Base-by-base conservation (phyloP, 2,797 vertebrate genomes). In the Orestias chungarensis region DNA sequence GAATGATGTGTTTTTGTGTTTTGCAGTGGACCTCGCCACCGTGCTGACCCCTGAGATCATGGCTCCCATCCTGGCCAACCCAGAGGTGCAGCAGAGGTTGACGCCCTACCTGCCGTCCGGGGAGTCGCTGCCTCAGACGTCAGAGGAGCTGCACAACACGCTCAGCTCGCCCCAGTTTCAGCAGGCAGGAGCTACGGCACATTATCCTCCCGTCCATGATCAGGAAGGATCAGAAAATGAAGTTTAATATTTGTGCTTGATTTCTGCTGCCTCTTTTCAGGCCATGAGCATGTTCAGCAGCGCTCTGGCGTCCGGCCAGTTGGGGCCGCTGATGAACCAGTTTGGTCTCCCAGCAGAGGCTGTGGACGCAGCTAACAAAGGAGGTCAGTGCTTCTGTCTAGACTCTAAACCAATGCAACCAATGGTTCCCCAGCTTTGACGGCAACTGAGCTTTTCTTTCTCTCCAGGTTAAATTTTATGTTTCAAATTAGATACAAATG, bases 231-330 rank as follows among this genome's bases (percentile, higher is more conserved):
- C 25, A 14, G 46, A 20, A 49, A 7, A 2, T 23, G 9, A 23
- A 49, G 23, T 15, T 23, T 18, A 4, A 38, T 52, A 12, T 47
- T 20, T 23, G 31, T 67, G n/a, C 3, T 29, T 29, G 2, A 25
- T 6, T 29, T 57, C 46, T 33, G n/a, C 35, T 74, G 54, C 75
- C 11, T 69, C 50, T 71, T 65, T 77, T 33, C 89, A 99, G 98
- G 97, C 97, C 10, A 93, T 99, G 94, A 97, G 97, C 85, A 97
- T 98, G 98, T 99, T 99, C 94, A 98, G 97, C 75, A 97, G 96
- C 29, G 97, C 98, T 49, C 92, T 99, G 90, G 97, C 96, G 11
- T 99, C 97, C 0, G 97, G 98, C 70, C 98, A 99, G 93, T 92
- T 99, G 11, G 98, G 98, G 0, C 97, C 98, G 0, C 93, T 99